A percentile compares a stretch with the other conserved stretches of the same genome.
Evolutionary conservation across 2,113 vertebrate genomes (phyloP).

Genomic region (Pseudopodoces humilis): DNA sequence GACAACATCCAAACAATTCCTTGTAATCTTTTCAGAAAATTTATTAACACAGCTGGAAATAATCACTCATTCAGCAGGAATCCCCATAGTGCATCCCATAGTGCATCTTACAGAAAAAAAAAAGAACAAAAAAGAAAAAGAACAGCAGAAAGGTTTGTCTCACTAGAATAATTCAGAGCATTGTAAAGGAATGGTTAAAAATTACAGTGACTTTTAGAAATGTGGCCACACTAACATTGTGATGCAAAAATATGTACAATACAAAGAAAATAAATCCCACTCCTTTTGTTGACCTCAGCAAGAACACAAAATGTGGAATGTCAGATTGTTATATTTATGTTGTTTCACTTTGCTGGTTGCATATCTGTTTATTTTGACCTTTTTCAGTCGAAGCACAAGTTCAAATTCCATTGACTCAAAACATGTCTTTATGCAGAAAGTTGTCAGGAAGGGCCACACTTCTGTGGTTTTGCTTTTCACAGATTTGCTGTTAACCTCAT

Average conservation of each 20-base stretch:
- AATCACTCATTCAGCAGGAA: not conserved
- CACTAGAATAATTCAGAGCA: not conserved
- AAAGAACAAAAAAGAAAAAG: not conserved
- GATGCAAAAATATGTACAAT: not conserved
- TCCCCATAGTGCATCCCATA: not conserved
- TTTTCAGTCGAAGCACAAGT: not conserved
- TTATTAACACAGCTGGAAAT: conserved; percentile 37
- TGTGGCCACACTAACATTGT: not conserved
- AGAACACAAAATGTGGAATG: not conserved
- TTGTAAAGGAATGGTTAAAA: not conserved
- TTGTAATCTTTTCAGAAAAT: not conserved
- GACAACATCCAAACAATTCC: conserved; percentile 2
- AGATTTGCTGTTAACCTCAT: not conserved
- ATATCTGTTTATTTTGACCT: not conserved
- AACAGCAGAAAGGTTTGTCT: not conserved
- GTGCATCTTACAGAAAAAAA: not conserved
- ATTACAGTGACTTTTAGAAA: not conserved
- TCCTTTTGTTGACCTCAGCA: not conserved
- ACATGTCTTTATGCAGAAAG: not conserved
- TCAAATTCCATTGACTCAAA: not conserved
- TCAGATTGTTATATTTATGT: not conserved
- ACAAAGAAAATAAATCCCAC: not conserved
- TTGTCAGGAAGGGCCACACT: not conserved
- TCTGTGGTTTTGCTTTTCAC: not conserved
- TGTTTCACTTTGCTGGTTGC: not conserved